These are phyloP conservation scores for Phymastichus coffea DNA, from an alignment of 1,140 invertebrate genomes.

Conservation along the genomic window DNA sequence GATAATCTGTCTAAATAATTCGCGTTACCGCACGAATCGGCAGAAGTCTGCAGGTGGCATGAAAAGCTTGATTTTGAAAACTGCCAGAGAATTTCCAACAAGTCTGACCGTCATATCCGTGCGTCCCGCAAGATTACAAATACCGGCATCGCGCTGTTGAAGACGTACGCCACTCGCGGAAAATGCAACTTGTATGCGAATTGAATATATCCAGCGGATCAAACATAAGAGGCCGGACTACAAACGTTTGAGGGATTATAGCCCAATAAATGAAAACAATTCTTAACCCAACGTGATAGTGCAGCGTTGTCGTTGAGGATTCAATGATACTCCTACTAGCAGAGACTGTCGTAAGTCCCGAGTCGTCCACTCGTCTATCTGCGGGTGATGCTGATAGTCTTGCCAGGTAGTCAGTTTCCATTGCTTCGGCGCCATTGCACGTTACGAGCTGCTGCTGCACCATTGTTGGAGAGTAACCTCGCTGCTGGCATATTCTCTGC, in stretches of 20 bases:
- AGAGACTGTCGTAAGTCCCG: slow-evolving; percentile 24
- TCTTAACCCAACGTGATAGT: slow-evolving; percentile 44
- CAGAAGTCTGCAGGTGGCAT: too few species aligned
- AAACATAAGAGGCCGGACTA: too few species aligned
- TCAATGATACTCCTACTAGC: slow-evolving; percentile 17
- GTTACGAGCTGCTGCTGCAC: not conserved
- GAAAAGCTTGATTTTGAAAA: too few species aligned
- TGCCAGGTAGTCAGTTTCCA: slow-evolving; percentile 3
- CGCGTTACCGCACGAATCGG: too few species aligned
- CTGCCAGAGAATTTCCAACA: too few species aligned
- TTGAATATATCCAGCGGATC: too few species aligned
- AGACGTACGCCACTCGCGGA: not conserved
- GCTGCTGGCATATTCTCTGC: too few species aligned
- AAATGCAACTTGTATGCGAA: not conserved
- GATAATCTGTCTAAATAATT: too few species aligned
- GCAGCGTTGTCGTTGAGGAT: slow-evolving; percentile 38
- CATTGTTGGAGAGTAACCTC: not conserved
- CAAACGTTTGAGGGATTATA: slow-evolving; percentile 15
- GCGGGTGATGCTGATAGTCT: not conserved
- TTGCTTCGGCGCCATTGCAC: not conserved
- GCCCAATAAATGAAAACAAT: slow-evolving; percentile 10
- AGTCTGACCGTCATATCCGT: too few species aligned
- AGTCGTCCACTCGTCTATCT: not conserved
- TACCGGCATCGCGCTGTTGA: not conserved
- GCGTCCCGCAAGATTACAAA: too few species aligned